Conservation (phyloP, 2,888 invertebrate species). For the Halictus ligatus region DNA sequence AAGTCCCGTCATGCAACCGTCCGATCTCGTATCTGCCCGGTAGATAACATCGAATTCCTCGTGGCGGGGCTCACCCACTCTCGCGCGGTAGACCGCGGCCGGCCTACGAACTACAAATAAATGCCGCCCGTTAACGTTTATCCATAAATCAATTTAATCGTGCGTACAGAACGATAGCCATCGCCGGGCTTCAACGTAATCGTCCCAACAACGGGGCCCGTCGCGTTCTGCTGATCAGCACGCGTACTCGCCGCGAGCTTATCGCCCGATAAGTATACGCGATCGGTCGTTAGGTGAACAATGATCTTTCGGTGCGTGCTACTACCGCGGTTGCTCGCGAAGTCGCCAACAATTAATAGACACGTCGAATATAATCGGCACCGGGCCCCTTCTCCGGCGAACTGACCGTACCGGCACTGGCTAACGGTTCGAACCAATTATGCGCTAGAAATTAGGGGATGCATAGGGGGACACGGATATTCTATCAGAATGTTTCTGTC, state of each 20-base stretch:
- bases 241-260: neutral
- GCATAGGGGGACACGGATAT: too few relatives aligned
- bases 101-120: conserved; percentile 66
- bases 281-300: neutral
- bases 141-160: conserved; percentile 79
- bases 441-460: too few relatives aligned
- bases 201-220: conserved; percentile 60
- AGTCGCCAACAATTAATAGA: neutral
- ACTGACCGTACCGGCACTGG: too few relatives aligned
- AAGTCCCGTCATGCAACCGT: conserved; percentile 68
- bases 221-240: conserved; percentile 4
- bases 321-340: neutral
- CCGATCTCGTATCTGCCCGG: conserved; percentile 75
- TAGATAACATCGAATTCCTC: conserved; percentile 75
- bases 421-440: too few relatives aligned
- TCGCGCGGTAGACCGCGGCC: conserved; percentile 23
- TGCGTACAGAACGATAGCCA: conserved; percentile 72
- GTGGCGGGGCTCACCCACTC: conserved; percentile 71
- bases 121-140: conserved; percentile 72
- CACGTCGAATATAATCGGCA: neutral
- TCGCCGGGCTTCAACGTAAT: conserved; percentile 72
- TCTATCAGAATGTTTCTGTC: too few relatives aligned
- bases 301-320: neutral
- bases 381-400: neutral
- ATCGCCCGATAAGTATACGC: neutral